phyloP scores from a whole-genome alignment of 1,140 invertebrate genomes.

The Caenorhabditis remanei region DNA sequence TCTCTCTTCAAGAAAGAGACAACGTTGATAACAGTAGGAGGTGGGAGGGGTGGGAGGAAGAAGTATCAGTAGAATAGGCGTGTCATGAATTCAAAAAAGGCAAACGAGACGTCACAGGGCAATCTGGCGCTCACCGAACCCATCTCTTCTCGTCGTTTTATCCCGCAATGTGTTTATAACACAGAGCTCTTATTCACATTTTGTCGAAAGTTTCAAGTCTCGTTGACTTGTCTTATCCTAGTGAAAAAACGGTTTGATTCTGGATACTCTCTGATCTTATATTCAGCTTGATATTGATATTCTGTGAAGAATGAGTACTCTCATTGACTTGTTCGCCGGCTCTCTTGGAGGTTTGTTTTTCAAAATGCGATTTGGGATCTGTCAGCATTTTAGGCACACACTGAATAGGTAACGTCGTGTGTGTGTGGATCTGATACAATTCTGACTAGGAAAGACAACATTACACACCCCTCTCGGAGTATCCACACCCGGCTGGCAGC shows the following conservation, averaged over 20 bases:
- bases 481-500: slow-evolving; percentile 9
- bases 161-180: slow-evolving; percentile 45
- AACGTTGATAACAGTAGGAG: slow-evolving; percentile 27
- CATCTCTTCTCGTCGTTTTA: not conserved
- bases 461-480: slow-evolving; percentile 31
- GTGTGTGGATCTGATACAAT: too few species aligned
- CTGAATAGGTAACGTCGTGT: too few species aligned
- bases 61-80: slow-evolving; percentile 22
- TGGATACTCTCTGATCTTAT: too few species aligned
- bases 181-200: not conserved
- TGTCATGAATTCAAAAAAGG: slow-evolving; percentile 22
- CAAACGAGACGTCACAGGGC: not conserved
- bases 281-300: too few species aligned
- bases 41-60: slow-evolving; percentile 9
- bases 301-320: slow-evolving; percentile 44
- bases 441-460: too few species aligned
- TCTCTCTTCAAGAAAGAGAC: slow-evolving; percentile 12
- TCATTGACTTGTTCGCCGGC: slow-evolving; percentile 85
- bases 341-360: slow-evolving; percentile 84
- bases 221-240: not conserved
- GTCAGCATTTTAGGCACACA: too few species aligned
- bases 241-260: not conserved
- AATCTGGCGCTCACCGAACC: slow-evolving; percentile 16
- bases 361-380: slow-evolving; percentile 78
- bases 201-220: not conserved